Percentiles rank a stretch among this genome's conserved stretches.
Conservation (phyloP, 2,888 invertebrate genomes). For the Dasypolia templi region DNA sequence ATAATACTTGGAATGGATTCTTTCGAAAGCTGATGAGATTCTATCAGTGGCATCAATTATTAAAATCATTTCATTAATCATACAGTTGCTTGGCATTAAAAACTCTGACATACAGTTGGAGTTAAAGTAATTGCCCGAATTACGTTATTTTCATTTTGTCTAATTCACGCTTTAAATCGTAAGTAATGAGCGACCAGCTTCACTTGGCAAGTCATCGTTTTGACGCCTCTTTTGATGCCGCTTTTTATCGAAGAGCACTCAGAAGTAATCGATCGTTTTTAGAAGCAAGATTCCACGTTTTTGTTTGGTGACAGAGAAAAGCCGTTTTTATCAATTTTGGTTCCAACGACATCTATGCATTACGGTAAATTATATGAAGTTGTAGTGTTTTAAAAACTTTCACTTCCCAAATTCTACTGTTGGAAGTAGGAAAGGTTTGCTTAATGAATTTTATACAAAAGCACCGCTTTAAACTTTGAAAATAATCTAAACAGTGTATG, state of each 20-base stretch:
- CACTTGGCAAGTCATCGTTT: slow-evolving; percentile 58
- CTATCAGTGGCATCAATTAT: slow-evolving; percentile 30
- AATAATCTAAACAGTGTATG: slow-evolving; percentile 48
- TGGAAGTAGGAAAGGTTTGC: slow-evolving; percentile 16
- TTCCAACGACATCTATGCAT: slow-evolving; percentile 44
- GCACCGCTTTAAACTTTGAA: slow-evolving; percentile 22
- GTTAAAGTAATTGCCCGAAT: slow-evolving; percentile 56
- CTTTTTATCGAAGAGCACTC: slow-evolving; percentile 52
- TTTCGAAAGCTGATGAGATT: slow-evolving; percentile 9
- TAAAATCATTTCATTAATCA: slow-evolving; percentile 23
- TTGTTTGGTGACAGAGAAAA: slow-evolving; percentile 52
- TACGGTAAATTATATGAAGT: slow-evolving; percentile 58
- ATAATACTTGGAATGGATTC: neutral
- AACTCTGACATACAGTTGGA: slow-evolving; percentile 37
- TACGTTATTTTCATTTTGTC: slow-evolving; percentile 59
- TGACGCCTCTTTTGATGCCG: slow-evolving; percentile 58
- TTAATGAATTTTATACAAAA: slow-evolving; percentile 28
- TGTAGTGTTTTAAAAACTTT: slow-evolving; percentile 60
- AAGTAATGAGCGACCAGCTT: slow-evolving; percentile 55
- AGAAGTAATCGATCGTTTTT: slow-evolving; percentile 61
- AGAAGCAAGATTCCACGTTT: slow-evolving; percentile 58
- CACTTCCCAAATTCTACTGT: slow-evolving; percentile 44
- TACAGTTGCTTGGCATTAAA: slow-evolving; percentile 14
- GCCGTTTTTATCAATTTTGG: slow-evolving; percentile 49
- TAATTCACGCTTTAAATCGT: slow-evolving; percentile 60